phyloP scores from a whole-genome alignment of 1,140 invertebrate genomes.

The Pseudomyrmex sp. region DNA sequence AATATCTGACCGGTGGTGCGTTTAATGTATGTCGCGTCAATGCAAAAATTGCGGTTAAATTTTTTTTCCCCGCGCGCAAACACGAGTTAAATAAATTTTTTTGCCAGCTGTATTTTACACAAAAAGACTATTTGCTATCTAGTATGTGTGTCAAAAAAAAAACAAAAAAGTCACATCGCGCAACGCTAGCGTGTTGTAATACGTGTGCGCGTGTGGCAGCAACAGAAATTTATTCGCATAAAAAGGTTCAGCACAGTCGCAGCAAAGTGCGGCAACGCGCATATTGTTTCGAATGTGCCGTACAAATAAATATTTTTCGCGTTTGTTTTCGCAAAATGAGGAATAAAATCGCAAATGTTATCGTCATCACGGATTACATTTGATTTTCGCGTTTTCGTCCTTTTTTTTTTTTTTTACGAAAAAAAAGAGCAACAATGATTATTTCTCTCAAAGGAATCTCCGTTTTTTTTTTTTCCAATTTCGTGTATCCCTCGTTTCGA shows the following conservation, averaged over 20 bases:
- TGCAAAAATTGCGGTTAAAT: constrained; percentile 21
- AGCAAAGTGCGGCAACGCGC: constrained; percentile 21
- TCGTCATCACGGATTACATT: neutral
- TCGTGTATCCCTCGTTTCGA: constrained; percentile 6
- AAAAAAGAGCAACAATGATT: constrained; percentile 17
- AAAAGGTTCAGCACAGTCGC: neutral
- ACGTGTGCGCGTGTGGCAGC: neutral
- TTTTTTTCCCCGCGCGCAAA: constrained; percentile 12
- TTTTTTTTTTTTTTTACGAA: neutral
- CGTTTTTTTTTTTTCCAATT: constrained; percentile 45
- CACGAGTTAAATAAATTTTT: neutral
- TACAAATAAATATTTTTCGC: constrained; percentile 17
- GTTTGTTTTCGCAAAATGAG: neutral
- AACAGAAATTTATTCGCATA: neutral
- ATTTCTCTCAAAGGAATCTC: constrained; percentile 34
- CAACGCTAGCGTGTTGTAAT: neutral
- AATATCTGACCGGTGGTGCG: constrained; percentile 42
- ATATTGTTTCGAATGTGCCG: constrained; percentile 25
- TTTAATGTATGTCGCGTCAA: constrained; percentile 25
- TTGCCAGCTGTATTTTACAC: neutral
- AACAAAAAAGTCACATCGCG: neutral
- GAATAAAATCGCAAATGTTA: constrained; percentile 41
- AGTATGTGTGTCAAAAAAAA: too few species aligned
- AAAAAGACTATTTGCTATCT: too few species aligned
- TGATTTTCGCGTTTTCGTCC: neutral